Conservation (phyloP, 2,113 vertebrate species). For the Toxotes chatareus region DNA sequence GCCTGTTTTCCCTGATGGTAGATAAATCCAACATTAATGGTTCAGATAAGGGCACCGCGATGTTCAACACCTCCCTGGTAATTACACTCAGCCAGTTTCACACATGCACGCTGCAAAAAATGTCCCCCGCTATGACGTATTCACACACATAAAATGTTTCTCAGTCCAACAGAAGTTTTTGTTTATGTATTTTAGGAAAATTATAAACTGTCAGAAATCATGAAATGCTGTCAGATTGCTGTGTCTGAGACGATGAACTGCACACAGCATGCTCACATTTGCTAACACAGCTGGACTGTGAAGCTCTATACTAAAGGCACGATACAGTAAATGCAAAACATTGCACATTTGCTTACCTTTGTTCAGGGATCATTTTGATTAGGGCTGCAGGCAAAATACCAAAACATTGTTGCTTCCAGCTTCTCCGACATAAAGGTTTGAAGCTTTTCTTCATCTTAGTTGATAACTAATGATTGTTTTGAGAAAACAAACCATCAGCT, state of each 20-base stretch:
- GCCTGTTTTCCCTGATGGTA: constrained; percentile 55
- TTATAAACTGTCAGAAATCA: neutral
- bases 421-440: neutral
- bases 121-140: neutral
- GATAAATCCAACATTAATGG: constrained; percentile 61
- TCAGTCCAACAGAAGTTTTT: neutral
- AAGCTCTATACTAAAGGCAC: too few species aligned
- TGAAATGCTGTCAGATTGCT: neutral
- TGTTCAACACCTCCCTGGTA: constrained; percentile 63
- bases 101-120: constrained; percentile 35
- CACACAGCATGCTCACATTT: neutral
- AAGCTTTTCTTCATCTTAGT: neutral
- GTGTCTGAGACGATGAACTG: neutral
- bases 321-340: neutral
- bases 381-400: neutral
- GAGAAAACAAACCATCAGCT: neutral
- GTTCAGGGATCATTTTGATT: neutral
- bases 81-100: constrained; percentile 54
- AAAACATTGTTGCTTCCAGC: too few species aligned
- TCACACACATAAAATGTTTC: neutral
- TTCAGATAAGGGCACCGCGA: constrained; percentile 61
- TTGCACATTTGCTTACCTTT: neutral
- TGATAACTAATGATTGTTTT: neutral
- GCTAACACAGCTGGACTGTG: neutral
- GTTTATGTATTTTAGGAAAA: neutral